Percentiles rank a stretch among this genome's conserved stretches.
Evolutionary conservation across 2,888 invertebrate genomes (phyloP).

Genomic region (Loripinus fragilis): DNA sequence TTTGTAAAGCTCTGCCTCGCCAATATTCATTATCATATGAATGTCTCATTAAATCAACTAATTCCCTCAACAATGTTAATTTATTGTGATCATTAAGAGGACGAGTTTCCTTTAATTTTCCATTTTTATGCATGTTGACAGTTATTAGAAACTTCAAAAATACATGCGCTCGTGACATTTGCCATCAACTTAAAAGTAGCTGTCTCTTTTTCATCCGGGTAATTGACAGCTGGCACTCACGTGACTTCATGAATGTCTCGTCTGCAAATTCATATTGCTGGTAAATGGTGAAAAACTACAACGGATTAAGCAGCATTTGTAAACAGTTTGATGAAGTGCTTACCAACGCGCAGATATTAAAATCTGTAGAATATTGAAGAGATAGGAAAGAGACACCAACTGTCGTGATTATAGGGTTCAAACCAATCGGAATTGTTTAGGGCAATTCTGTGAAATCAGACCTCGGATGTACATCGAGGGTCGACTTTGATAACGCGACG

Average conservation of each 20-base stretch:
- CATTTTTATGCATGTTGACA: constrained; percentile 19
- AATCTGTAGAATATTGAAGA: no score
- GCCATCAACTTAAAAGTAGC: neutral
- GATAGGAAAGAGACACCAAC: no score
- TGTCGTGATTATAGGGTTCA: no score
- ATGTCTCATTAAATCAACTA: constrained; percentile 13
- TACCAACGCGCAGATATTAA: neutral
- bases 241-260: constrained; percentile 58
- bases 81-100: neutral
- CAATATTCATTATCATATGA: constrained; percentile 13
- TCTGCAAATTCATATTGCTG: constrained; percentile 38
- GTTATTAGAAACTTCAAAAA: constrained; percentile 7
- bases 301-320: constrained; percentile 2
- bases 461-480: no score
- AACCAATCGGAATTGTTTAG: no score
- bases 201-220: constrained; percentile 21
- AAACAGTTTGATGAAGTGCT: constrained; percentile 6
- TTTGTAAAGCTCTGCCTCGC: no score
- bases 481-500: no score
- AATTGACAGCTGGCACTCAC: constrained; percentile 57
- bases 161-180: constrained; percentile 15
- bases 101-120: neutral
- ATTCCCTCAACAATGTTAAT: neutral
- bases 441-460: no score
- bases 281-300: constrained; percentile 50